Base-by-base conservation (phyloP, 1,140 invertebrate genomes). In the Charaxes varanes region DNA sequence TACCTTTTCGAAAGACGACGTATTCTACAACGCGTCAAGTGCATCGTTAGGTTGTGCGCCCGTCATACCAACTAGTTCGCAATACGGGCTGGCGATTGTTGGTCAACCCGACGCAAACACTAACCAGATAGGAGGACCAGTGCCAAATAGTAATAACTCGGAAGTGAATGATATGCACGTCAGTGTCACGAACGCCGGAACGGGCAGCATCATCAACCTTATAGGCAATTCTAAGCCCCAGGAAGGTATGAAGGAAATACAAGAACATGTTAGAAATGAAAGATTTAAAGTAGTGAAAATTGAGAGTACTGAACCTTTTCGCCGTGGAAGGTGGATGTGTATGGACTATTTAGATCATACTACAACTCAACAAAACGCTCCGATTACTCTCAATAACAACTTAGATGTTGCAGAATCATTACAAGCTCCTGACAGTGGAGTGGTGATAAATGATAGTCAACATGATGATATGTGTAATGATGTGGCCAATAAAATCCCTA, bases 241-340 rank as follows among this genome's bases (percentile, higher is more conserved):
- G 33, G 91, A 91, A 72, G 90, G 90, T 60, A 86, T 90, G 67
- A 87, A 91, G 66, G 90, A 91, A 54, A 88, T 91, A 40, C 90
- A 92, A 60, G 89, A 91, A 59, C 89, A 90, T 60, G 87, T 88
- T 56, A 88, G 92, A 58, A 94, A 93, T 77, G 92, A 94, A 73
- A 86, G 95, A 46, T 98, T 98, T 79, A 96, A 96, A 87, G 95
- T 98, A 53, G 96, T 98, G 12, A 98, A 97, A 87, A 96, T 98
- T 45, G 95, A 96, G 78, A 97, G 93, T 69, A 94, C 94, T 12
- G 95, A 98, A 78, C 96, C 96, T 2, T 97, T 97, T 64, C 92
- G 93, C 54, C 88, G 96, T 22, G 97, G 97, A 13, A 86, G 96
- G 62, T 98, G 97, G 97, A 92, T 92, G 57, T 98, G 96, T 83